Percentiles rank a stretch among this genome's conserved stretches.
Evolutionary conservation across 2,113 vertebrate genomes (phyloP).

Genomic region (Monopterus albus): DNA sequence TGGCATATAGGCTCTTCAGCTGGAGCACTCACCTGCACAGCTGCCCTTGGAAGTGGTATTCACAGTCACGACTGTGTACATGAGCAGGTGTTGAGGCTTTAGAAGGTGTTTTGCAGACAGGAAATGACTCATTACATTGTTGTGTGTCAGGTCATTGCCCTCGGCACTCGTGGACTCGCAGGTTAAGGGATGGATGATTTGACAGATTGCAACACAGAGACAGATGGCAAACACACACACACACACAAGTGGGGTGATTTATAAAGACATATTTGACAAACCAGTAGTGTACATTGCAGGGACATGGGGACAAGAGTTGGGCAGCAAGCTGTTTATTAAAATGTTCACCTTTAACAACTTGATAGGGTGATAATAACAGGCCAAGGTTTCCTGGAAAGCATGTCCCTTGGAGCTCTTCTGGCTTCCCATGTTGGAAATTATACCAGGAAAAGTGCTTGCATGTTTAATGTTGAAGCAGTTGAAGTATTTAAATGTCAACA

Average conservation of each 20-base stretch:
- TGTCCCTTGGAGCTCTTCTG: too few relatives aligned
- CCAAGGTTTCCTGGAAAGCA: too few relatives aligned
- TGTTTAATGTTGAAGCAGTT: too few relatives aligned
- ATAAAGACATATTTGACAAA: neutral
- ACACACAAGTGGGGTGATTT: neutral
- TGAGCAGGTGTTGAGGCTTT: neutral
- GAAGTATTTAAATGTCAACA: too few relatives aligned
- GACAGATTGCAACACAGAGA: slow-evolving; percentile 5
- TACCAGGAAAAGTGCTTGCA: too few relatives aligned
- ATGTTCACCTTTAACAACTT: too few relatives aligned
- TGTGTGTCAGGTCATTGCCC: neutral
- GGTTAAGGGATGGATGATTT: slow-evolving; percentile 35
- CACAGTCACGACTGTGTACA: neutral
- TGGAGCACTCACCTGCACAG: neutral
- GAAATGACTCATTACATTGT: slow-evolving; percentile 32
- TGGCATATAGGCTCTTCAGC: too few relatives aligned
- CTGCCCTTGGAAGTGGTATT: neutral
- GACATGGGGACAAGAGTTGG: too few relatives aligned
- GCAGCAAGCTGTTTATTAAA: too few relatives aligned
- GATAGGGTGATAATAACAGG: too few relatives aligned
- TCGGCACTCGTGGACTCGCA: neutral
- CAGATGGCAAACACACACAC: neutral
- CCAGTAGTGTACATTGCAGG: too few relatives aligned
- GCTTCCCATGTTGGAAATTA: too few relatives aligned
- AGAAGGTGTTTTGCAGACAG: slow-evolving; percentile 1